A percentile compares a stretch with the other conserved stretches of the same genome.
These are phyloP conservation scores for Drosophila pegasa DNA, from an alignment of 2,888 invertebrate species.

Conservation along the genomic window DNA sequence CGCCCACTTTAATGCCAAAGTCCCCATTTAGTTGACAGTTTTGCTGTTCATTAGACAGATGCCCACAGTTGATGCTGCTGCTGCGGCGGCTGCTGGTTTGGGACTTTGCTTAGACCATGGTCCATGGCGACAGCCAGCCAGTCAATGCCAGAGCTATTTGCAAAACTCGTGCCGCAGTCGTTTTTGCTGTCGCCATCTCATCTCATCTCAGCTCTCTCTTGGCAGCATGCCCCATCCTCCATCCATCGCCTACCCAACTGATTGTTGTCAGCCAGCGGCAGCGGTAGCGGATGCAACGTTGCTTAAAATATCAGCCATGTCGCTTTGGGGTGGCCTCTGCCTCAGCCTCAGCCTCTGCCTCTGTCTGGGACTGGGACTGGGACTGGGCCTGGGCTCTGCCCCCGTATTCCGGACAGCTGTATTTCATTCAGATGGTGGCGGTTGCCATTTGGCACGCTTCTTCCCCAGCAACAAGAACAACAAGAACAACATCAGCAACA, in stretches of 20 bases:
- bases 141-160: constrained; percentile 57
- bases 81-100: not conserved
- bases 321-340: constrained; percentile 46
- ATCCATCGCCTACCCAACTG: not conserved
- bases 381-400: not conserved
- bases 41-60: constrained; percentile 44
- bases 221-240: not conserved
- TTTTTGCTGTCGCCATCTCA: constrained; percentile 17
- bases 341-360: not conserved
- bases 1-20: not conserved
- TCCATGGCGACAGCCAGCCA: constrained; percentile 23
- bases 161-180: constrained; percentile 28
- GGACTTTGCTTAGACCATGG: constrained; percentile 5
- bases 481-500: constrained; percentile 10
- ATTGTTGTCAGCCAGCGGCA: constrained; percentile 16
- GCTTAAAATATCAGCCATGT: constrained; percentile 50
- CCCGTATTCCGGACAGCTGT: constrained; percentile 63
- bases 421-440: constrained; percentile 56
- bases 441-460: constrained; percentile 74
- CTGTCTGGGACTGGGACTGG: not conserved
- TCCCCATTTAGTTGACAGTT: constrained; percentile 49
- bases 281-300: constrained; percentile 46
- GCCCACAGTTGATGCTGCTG: not conserved
- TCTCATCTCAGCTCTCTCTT: constrained; percentile 4
- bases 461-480: constrained; percentile 21